These are phyloP conservation scores for Drosophila fulvimacula DNA, from an alignment of 2,888 invertebrate species.

Conservation along the genomic window DNA sequence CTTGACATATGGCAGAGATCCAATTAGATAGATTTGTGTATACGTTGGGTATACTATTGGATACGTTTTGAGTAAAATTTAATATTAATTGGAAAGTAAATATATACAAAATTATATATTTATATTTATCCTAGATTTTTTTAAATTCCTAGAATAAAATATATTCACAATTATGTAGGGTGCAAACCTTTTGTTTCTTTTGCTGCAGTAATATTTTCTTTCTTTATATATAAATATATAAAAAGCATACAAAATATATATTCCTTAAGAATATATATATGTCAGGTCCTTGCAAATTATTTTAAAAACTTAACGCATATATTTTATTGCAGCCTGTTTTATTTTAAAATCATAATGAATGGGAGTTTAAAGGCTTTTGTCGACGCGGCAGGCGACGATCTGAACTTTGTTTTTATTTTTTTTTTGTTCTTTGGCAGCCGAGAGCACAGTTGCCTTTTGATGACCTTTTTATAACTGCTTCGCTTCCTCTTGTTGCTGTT, in stretches of 20 bases:
- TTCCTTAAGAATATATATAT: background rate
- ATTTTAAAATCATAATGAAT: slow-evolving; percentile 12
- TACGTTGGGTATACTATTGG: background rate
- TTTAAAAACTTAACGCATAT: too few species aligned
- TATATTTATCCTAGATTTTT: background rate
- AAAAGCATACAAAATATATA: background rate
- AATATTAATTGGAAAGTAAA: too few species aligned
- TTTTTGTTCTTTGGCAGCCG: slow-evolving; percentile 9
- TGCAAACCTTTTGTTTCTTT: background rate
- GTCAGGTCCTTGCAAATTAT: background rate
- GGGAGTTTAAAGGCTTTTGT: slow-evolving; percentile 6
- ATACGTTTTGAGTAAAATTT: background rate
- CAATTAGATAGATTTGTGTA: background rate
- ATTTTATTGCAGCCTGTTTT: background rate
- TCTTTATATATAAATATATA: background rate
- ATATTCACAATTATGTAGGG: background rate
- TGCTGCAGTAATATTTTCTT: background rate
- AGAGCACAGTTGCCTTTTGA: slow-evolving; percentile 36
- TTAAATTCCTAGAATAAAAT: background rate
- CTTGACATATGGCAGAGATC: background rate
- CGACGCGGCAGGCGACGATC: slow-evolving; percentile 13
- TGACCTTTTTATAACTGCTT: slow-evolving; percentile 40
- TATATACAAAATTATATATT: too few species aligned
- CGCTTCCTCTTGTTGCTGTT: slow-evolving; percentile 6
- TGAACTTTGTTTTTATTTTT: background rate